Evolutionary conservation across 2,888 invertebrate genomes (phyloP), one percentile per base, ranked within the genome.

Genomic region (Didymodactylos carnosus): DNA sequence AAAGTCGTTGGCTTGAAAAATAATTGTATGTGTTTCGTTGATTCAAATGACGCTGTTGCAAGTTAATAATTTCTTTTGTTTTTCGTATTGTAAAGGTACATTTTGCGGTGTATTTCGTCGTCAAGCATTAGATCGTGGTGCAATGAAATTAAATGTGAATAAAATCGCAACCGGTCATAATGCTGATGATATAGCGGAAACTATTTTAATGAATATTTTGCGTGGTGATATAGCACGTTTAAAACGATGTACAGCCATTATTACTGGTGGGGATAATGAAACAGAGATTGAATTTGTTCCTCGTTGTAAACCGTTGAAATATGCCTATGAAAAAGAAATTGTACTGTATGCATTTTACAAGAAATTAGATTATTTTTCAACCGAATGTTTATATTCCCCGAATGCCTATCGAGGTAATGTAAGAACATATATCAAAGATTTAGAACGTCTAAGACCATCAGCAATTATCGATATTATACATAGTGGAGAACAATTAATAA

Each of bases 331-430:
- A 83, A 97, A 97, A 81, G 98, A 98, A 86, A 98, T 98, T 80
- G 98, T 97, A 0, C 93, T 95, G 92, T 95, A 98, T 85, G 97
- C 98, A 0, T 92, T 97, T 82, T 95, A 91, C 82, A 92, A 92
- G 82, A 91, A 91, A 80, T 85, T 98, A 39, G 89, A 95, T 13
- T 98, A 98, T 82, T 99, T 98, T 84, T 95, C 95, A 3, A 98
- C 98, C 0, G 98, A 99, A 84, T 98, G 98, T 85, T 89, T 94
- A 70, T 98, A 95, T 85, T 92, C 97, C 3, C 98, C 98, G 0
- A 94, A 98, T 85, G 95, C 98, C 0, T 95, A 95, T 82, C 87
- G 83, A 75, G 83, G 83, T 10, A 80, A 80, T 79, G 82, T 82
- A 11, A 85, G 95, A 78, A 88, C 91, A 0, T 88, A 91, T 79